These are phyloP conservation scores for Prionace glauca DNA, from an alignment of 2,797 vertebrate genomes.

Conservation along the genomic window DNA sequence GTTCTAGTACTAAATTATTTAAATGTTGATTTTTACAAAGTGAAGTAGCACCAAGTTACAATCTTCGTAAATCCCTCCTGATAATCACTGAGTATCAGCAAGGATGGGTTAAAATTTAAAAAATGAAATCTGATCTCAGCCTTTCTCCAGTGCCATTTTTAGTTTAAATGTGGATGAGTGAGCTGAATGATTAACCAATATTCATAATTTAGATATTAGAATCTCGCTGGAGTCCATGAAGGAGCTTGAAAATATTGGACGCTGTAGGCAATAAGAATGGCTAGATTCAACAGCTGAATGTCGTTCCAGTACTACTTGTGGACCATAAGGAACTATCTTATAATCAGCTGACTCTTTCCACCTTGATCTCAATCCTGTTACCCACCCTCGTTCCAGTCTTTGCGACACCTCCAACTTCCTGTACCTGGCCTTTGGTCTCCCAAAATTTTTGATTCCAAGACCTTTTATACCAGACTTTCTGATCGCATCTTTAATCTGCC, in stretches of 20 bases:
- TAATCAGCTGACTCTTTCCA: too few relatives aligned
- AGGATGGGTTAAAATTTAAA: too few relatives aligned
- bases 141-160: background rate
- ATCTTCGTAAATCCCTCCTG: background rate
- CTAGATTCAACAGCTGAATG: background rate
- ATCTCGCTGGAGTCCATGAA: background rate
- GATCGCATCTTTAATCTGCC: too few relatives aligned
- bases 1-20: background rate
- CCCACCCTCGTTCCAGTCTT: too few relatives aligned
- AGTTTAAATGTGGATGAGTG: background rate
- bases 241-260: background rate
- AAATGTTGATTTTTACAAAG: background rate
- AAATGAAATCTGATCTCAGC: background rate
- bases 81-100: background rate
- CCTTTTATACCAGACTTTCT: background rate
- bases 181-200: background rate
- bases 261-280: background rate
- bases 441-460: background rate
- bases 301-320: background rate
- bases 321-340: background rate
- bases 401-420: background rate
- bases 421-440: background rate
- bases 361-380: too few relatives aligned
- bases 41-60: background rate
- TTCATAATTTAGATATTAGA: background rate